These are phyloP conservation scores for Pachyrhynchus sulphureomaculatus DNA, from an alignment of 1,140 invertebrate species.

Conservation along the genomic window DNA sequence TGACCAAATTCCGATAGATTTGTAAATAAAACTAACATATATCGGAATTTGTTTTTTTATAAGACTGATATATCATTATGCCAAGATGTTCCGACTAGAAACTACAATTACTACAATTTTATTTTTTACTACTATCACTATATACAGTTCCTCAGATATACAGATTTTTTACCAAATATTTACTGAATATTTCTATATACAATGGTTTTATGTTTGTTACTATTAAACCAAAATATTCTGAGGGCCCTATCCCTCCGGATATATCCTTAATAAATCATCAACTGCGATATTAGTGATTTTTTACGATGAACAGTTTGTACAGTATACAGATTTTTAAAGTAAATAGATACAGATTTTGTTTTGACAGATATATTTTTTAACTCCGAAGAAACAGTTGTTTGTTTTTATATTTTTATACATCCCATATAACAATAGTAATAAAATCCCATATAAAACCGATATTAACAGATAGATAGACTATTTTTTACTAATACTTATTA, in stretches of 20 bases:
- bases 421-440: slow-evolving; percentile 23
- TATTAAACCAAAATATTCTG: slow-evolving; percentile 24
- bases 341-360: slow-evolving; percentile 36
- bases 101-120: slow-evolving; percentile 38
- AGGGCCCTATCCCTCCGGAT: neutral
- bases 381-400: slow-evolving; percentile 22
- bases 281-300: slow-evolving; percentile 50
- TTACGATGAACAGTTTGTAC: slow-evolving; percentile 42
- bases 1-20: slow-evolving; percentile 31
- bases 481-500: neutral
- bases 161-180: slow-evolving; percentile 51
- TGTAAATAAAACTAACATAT: slow-evolving; percentile 21
- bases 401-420: slow-evolving; percentile 44
- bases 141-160: slow-evolving; percentile 51
- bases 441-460: slow-evolving; percentile 28
- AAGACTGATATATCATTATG: slow-evolving; percentile 52
- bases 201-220: slow-evolving; percentile 38
- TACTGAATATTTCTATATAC: slow-evolving; percentile 47
- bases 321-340: slow-evolving; percentile 37
- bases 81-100: slow-evolving; percentile 48
- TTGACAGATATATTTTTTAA: slow-evolving; percentile 35
- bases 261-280: slow-evolving; percentile 30
- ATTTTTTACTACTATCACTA: slow-evolving; percentile 44
- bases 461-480: neutral
- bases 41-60: slow-evolving; percentile 41